Conservation (phyloP, 2,113 vertebrate genomes). For the Neolamprologus hecqui region DNA sequence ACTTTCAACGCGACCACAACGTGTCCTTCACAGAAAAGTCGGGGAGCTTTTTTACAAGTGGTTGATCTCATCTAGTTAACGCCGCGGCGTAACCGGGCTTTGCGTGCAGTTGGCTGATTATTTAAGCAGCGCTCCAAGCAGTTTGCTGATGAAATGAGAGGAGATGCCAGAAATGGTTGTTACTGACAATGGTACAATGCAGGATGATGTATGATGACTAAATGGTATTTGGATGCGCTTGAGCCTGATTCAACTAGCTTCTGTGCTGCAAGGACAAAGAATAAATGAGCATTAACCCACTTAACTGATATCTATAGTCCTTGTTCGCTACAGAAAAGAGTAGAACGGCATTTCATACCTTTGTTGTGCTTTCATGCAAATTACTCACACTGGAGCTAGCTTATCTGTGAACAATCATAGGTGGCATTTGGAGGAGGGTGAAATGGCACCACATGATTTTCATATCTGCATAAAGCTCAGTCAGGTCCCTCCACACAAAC, state of each 20-base stretch:
- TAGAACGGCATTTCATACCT: constrained; percentile 15
- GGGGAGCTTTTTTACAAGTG: constrained; percentile 27
- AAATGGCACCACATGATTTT: constrained; percentile 44
- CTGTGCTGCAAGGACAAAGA: neutral
- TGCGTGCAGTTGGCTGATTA: constrained; percentile 54
- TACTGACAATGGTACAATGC: constrained; percentile 30
- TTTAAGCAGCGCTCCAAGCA: constrained; percentile 47
- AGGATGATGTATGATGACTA: constrained; percentile 37
- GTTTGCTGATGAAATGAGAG: constrained; percentile 54
- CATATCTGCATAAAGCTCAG: constrained; percentile 47
- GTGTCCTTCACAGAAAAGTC: constrained; percentile 40
- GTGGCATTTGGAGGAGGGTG: constrained; percentile 46
- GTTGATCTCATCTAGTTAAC: constrained; percentile 59
- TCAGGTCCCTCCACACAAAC: constrained; percentile 5
- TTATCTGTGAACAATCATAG: constrained; percentile 51
- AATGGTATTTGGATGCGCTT: constrained; percentile 30
- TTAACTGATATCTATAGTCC: neutral
- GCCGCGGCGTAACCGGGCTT: constrained; percentile 6
- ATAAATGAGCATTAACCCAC: constrained; percentile 9
- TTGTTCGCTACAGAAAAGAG: neutral
- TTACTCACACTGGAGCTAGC: constrained; percentile 16
- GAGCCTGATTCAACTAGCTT: constrained; percentile 14
- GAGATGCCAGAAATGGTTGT: constrained; percentile 34
- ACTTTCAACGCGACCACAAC: constrained; percentile 53
- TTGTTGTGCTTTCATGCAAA: constrained; percentile 53